Evolutionary conservation across 2,888 invertebrate species (phyloP), one percentile per base, ranked within the genome.

Genomic region (Agrochola lota): DNA sequence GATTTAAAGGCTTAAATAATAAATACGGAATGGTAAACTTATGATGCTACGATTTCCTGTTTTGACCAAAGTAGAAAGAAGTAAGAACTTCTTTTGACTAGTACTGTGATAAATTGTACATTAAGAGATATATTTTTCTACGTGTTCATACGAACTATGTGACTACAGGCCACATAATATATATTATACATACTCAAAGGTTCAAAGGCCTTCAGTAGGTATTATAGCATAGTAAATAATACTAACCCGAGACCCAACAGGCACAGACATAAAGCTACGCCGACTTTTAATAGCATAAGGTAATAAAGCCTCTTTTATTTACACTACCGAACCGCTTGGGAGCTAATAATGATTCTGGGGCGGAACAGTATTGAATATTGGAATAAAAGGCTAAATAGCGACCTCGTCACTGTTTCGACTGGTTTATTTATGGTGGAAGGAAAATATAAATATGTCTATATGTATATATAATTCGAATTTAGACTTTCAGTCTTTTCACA

Each of bases 271-370:
- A 86, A 85, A 86, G 78, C 74, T 73, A 73, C 76, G 66, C 74
- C 70, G 71, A 71, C 71, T 81, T 85, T 82, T 84, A 84, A 84
- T 85, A 85, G 84, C 70, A 80, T 80, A 78, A 80, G 78, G 76
- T 80, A 85, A 84, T 81, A 77, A 86, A 87, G 67, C 73, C 49
- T 64, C 72, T 78, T 81, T 81, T 87, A 86, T 86, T 85, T 81
- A 85, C 83, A 81, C 68, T 78, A 74, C 57, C 60, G 71, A 80
- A 81, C 76, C 78, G 81, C 77, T 84, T 67, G 78, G 77, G 69
- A 84, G 70, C 76, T 86, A 75, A 79, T 84, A 79, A 80, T 78
- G 75, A 75, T 84, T 79, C 75, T 67, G 71, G 77, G 57, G 71
- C 55, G 70, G 30, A 74, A 67, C 66, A 52, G 75, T 87, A 85